Conservation (phyloP, 2,797 vertebrate genomes). For the Mormyrus hasselquistii region DNA sequence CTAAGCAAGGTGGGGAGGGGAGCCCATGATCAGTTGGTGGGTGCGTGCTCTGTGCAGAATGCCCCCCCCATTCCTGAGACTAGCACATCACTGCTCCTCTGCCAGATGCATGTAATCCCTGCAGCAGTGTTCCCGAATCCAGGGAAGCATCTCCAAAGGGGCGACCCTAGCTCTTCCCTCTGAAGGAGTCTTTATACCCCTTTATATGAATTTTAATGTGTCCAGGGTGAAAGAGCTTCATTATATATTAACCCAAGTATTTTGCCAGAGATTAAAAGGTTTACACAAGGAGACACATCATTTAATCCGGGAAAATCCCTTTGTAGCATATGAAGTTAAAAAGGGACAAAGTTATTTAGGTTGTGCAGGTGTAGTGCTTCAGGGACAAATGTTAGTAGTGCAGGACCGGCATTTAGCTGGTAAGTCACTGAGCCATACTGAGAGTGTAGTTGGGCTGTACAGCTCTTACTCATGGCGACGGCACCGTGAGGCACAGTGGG, state of each 20-base stretch:
- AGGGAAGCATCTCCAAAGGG: neutral
- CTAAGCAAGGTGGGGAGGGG: slow-evolving; percentile 25
- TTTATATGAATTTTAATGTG: neutral
- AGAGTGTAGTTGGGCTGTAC: neutral
- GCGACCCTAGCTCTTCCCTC: neutral
- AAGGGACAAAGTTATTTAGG: neutral
- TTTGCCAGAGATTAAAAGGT: neutral
- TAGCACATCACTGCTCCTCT: slow-evolving; percentile 18
- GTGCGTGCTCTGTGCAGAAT: neutral
- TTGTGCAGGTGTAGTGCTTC: neutral
- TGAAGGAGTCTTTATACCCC: neutral
- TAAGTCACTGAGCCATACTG: neutral
- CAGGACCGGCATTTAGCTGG: neutral
- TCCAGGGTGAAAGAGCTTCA: neutral
- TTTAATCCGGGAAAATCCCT: neutral
- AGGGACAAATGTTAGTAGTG: neutral
- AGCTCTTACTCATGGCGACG: neutral
- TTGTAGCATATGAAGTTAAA: neutral
- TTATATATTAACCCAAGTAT: neutral
- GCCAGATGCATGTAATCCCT: slow-evolving; percentile 22
- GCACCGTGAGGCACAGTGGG: slow-evolving; percentile 30
- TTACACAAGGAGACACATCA: neutral
- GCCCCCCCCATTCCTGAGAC: slow-evolving; percentile 25
- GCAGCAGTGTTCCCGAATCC: slow-evolving; percentile 20
- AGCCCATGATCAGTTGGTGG: neutral